These are phyloP conservation scores for Lucinisca nassula DNA, from an alignment of 2,888 invertebrate genomes.

Conservation along the genomic window DNA sequence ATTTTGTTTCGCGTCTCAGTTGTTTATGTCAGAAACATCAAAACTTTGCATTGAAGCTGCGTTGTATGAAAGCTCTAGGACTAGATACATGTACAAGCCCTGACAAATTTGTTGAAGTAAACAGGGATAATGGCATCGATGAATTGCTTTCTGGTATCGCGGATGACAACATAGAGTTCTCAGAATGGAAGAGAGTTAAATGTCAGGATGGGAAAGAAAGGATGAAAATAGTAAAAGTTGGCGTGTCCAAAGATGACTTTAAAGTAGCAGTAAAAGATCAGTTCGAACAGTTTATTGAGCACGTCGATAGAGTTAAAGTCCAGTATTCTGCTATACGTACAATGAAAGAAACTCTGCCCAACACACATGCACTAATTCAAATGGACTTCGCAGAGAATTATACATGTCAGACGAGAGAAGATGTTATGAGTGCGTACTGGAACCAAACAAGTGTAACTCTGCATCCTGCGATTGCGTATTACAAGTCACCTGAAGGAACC, in stretches of 20 bases:
- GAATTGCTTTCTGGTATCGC: slow-evolving; percentile 11
- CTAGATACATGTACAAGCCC: slow-evolving; percentile 31
- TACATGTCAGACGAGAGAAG: slow-evolving; percentile 28
- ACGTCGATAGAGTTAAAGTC: slow-evolving; percentile 29
- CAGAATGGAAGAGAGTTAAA: slow-evolving; percentile 53
- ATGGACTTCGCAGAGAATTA: slow-evolving; percentile 39
- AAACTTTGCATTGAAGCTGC: slow-evolving; percentile 46
- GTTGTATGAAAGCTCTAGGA: slow-evolving; percentile 16
- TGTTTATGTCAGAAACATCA: slow-evolving; percentile 55
- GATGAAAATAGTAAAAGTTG: slow-evolving; percentile 45
- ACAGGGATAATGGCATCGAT: not conserved
- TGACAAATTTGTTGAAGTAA: slow-evolving; percentile 46
- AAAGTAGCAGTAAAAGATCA: slow-evolving; percentile 86
- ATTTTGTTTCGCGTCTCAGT: slow-evolving; percentile 37
- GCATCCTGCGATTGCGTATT: slow-evolving; percentile 57
- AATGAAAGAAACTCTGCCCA: slow-evolving; percentile 50
- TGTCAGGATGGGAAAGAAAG: slow-evolving; percentile 56
- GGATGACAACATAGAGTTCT: slow-evolving; percentile 30
- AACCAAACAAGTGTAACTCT: slow-evolving; percentile 47
- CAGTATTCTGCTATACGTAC: slow-evolving; percentile 16
- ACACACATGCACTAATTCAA: slow-evolving; percentile 26
- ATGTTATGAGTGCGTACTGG: slow-evolving; percentile 41
- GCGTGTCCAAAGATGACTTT: slow-evolving; percentile 64
- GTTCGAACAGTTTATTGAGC: slow-evolving; percentile 68
- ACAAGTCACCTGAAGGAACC: not conserved